Evolutionary conservation across 2,888 invertebrate genomes (phyloP), one percentile per base, ranked within the genome.

Genomic region (Fabriciana adippe): DNA sequence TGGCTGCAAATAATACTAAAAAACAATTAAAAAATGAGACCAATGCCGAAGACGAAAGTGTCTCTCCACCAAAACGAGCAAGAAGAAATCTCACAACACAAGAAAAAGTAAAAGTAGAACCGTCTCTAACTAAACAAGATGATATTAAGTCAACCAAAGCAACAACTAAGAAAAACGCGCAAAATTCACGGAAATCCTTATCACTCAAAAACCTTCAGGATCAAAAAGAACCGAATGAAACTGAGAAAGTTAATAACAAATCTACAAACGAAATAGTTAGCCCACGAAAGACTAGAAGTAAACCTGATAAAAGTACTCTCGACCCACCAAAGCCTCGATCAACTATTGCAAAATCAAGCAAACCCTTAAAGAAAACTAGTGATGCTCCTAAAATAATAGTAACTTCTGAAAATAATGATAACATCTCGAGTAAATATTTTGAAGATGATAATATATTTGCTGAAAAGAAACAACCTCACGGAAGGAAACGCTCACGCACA

Each of bases 21-120:
- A 79, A 76, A 64, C 75, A 71, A 63, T 56, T 62, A 64, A 73
- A 68, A 48, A 71, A 69, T 60, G 78, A 78, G 18, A 72, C 63
- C 59, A 60, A 69, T 59, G 61, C 64, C 63, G 68, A 71, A 63
- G 68, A 77, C 66, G 81, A 85, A 67, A 81, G 79, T 75, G 80
- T 86, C 8, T 88, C 88, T 16, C 90, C 90, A 53, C 86, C 90
- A 31, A 91, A 91, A 80, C 79, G 79, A 69, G 66, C 78, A n/a
- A 86, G 79, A 75, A 81, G 71, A 72, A 74, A 67, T 68, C 66
- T 64, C 68, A 71, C 63, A 59, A 72, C 55, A 56, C 50, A 47
- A 66, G 61, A 31, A 57, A 64, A 45, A 41, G 21, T 41, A 63
- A 65, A 61, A 35, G 16, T 35, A 8, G 6, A 35, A 35, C 14